A percentile compares a stretch with the other conserved stretches of the same genome.
phyloP scores from a whole-genome alignment of 2,888 invertebrate genomes.

The Octonoba sinensis region DNA sequence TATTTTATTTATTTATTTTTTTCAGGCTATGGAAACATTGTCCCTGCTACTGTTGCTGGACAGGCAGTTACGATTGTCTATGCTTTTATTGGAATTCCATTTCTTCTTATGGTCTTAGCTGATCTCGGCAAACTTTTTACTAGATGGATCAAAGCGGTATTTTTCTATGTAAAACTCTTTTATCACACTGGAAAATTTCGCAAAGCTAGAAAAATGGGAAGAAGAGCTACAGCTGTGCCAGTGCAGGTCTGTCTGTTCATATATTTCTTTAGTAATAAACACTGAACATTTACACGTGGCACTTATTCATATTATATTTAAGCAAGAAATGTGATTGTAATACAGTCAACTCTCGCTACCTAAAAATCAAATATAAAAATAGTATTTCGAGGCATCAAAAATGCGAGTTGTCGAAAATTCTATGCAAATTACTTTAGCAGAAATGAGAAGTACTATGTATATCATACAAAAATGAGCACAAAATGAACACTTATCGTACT shows the following conservation, averaged over 20 bases:
- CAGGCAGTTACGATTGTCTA: constrained; percentile 91
- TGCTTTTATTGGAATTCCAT: constrained; percentile 94
- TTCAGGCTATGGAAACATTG: constrained; percentile 96
- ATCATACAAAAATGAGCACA: too few relatives aligned
- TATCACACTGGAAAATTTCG: constrained; percentile 68
- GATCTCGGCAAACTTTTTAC: constrained; percentile 96
- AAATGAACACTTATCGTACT: too few relatives aligned
- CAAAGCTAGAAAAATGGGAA: constrained; percentile 61
- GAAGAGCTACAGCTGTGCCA: constrained; percentile 64
- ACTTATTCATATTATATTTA: too few relatives aligned
- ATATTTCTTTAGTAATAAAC: not conserved
- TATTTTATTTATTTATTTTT: constrained; percentile 61
- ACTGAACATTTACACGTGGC: too few relatives aligned
- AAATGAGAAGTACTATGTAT: too few relatives aligned
- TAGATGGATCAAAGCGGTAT: constrained; percentile 88
- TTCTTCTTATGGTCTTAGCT: constrained; percentile 92
- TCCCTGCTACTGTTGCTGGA: constrained; percentile 88
- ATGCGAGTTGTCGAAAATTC: too few relatives aligned
- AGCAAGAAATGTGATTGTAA: too few relatives aligned
- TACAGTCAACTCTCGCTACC: too few relatives aligned
- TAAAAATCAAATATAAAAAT: too few relatives aligned
- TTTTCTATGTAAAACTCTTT: constrained; percentile 73
- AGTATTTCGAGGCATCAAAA: too few relatives aligned
- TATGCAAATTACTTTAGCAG: too few relatives aligned
- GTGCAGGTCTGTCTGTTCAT: constrained; percentile 61